Percentiles rank a stretch among this genome's conserved stretches.
phyloP scores from a whole-genome alignment of 2,888 invertebrate species.

The Drosophila quinaria region DNA sequence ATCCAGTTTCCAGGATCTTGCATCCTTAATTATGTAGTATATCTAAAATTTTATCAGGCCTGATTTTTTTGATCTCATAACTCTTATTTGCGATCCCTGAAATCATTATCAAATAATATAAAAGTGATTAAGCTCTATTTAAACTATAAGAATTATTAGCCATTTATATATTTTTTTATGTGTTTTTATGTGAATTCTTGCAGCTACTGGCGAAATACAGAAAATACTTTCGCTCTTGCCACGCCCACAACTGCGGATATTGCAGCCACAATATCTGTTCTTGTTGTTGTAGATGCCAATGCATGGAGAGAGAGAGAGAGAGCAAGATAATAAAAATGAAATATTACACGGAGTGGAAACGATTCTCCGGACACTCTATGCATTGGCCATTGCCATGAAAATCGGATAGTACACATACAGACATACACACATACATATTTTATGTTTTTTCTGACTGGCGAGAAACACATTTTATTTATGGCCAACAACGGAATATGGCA shows the following conservation, averaged over 20 bases:
- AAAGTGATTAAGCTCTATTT: too few relatives aligned
- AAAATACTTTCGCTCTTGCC: background rate
- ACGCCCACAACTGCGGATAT: background rate
- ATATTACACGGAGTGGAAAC: constrained; percentile 77
- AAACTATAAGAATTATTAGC: background rate
- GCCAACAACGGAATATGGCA: constrained; percentile 75
- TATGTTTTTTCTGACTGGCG: constrained; percentile 68
- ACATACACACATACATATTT: constrained; percentile 67
- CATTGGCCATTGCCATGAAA: constrained; percentile 82
- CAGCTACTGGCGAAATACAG: background rate
- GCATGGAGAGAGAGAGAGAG: constrained; percentile 46
- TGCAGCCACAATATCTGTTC: constrained; percentile 5
- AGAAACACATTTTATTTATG: constrained; percentile 84
- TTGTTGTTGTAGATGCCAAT: constrained; percentile 29
- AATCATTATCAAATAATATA: background rate
- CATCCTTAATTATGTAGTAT: too few relatives aligned
- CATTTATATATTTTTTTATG: background rate
- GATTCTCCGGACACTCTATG: constrained; percentile 48
- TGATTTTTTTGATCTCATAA: too few relatives aligned
- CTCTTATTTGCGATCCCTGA: too few relatives aligned
- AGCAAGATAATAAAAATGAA: constrained; percentile 85
- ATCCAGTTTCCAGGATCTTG: too few relatives aligned
- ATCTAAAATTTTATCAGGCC: too few relatives aligned
- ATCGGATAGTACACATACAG: constrained; percentile 82
- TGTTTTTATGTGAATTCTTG: background rate